A percentile compares a stretch with the other conserved stretches of the same genome.
Conservation (phyloP, 2,888 invertebrate genomes). For the Elegia similella region DNA sequence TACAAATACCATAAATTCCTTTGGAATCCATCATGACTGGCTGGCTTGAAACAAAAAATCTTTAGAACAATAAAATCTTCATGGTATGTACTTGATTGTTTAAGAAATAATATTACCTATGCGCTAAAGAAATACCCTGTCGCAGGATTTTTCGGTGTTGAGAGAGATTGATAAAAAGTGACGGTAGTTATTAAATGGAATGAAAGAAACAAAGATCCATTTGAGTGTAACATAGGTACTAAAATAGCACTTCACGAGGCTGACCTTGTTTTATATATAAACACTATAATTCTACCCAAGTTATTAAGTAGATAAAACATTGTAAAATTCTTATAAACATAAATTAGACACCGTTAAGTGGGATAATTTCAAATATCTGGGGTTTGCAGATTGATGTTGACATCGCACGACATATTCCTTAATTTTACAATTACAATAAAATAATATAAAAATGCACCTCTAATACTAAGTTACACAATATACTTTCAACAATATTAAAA, state of each 20-base stretch:
- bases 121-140: slow-evolving; percentile 55
- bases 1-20: slow-evolving; percentile 31
- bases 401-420: slow-evolving; percentile 20
- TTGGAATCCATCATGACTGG: neutral
- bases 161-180: neutral
- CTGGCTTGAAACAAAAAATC: slow-evolving; percentile 20
- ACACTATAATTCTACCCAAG: too few species aligned
- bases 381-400: slow-evolving; percentile 16
- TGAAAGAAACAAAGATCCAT: neutral
- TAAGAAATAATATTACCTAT: slow-evolving; percentile 28
- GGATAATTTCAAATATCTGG: slow-evolving; percentile 11
- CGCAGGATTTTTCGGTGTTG: slow-evolving; percentile 34
- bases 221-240: too few species aligned
- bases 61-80: slow-evolving; percentile 16
- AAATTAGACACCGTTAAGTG: slow-evolving; percentile 10
- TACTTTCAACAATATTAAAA: slow-evolving; percentile 50
- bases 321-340: slow-evolving; percentile 9
- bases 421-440: slow-evolving; percentile 28
- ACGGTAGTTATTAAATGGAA: neutral
- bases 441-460: slow-evolving; percentile 71
- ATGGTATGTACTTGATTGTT: slow-evolving; percentile 15
- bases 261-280: neutral
- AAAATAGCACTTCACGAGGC: too few species aligned
- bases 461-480: slow-evolving; percentile 62
- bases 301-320: slow-evolving; percentile 12